Conservation (phyloP, 2,888 invertebrate species). For the Spisula solida region DNA sequence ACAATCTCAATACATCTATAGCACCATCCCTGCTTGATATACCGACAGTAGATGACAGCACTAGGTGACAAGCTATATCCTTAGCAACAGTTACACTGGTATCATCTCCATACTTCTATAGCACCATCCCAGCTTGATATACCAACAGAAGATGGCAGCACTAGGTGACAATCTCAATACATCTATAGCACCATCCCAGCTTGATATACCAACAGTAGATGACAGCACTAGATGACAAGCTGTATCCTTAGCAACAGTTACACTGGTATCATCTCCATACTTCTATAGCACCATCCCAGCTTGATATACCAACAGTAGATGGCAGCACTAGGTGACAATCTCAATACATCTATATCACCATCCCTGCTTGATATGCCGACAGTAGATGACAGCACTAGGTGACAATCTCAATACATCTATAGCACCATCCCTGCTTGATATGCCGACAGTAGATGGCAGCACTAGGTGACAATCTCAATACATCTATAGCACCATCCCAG, state of each 20-base stretch:
- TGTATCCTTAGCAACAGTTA: no score
- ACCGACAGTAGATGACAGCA: constrained; percentile 83
- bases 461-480: no score
- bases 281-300: constrained; percentile 83
- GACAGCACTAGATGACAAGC: no score
- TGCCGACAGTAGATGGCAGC: constrained; percentile 83
- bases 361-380: constrained; percentile 85
- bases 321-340: constrained; percentile 84
- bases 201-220: no score
- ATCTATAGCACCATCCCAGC: constrained; percentile 83
- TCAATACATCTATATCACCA: constrained; percentile 80
- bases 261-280: constrained; percentile 73
- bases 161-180: constrained; percentile 81
- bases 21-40: constrained; percentile 84
- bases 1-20: constrained; percentile 74
- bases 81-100: constrained; percentile 77
- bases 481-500: no score
- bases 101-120: constrained; percentile 73
- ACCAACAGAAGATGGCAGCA: constrained; percentile 83
- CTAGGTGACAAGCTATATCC: constrained; percentile 86
- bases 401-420: constrained; percentile 75
- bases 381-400: no score
- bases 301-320: constrained; percentile 82
- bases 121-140: constrained; percentile 84
- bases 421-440: constrained; percentile 83